Evolutionary conservation across 1,140 invertebrate species (phyloP).

Genomic region (Zaprionus kolodkinae): DNA sequence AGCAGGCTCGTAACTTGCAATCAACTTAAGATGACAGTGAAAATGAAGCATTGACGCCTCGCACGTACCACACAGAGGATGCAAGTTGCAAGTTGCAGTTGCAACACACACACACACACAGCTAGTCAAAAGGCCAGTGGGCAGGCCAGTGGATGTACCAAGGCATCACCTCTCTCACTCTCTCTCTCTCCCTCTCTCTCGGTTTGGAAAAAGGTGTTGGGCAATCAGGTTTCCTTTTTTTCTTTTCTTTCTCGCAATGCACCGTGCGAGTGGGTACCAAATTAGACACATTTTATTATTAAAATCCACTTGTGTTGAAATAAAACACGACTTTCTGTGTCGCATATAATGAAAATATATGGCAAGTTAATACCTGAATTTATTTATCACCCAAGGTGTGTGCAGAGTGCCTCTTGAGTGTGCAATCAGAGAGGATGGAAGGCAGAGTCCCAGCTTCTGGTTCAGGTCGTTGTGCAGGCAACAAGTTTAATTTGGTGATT

Average conservation of each 20-base stretch:
- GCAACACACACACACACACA: constrained; percentile 14
- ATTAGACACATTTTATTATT: constrained; percentile 83
- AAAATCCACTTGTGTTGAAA: constrained; percentile 83
- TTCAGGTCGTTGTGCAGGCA: constrained; percentile 1
- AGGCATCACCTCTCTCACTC: not conserved
- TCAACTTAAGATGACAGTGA: constrained; percentile 84
- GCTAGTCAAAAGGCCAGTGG: constrained; percentile 53
- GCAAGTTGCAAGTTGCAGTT: constrained; percentile 43
- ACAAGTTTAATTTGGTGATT: constrained; percentile 24
- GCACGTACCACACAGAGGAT: constrained; percentile 71
- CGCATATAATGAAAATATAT: constrained; percentile 82
- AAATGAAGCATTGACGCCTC: constrained; percentile 84
- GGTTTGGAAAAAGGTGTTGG: constrained; percentile 61
- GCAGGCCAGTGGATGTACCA: constrained; percentile 25
- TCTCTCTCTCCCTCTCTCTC: constrained; percentile 25
- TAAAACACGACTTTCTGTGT: constrained; percentile 83
- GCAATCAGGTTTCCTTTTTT: constrained; percentile 64
- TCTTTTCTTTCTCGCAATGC: not conserved
- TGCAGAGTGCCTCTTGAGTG: constrained; percentile 32
- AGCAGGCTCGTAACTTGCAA: constrained; percentile 84
- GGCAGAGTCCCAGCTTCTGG: not conserved
- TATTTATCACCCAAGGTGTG: constrained; percentile 61
- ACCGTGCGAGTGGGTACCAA: constrained; percentile 75
- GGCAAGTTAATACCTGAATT: constrained; percentile 79
- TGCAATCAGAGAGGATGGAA: constrained; percentile 1